phyloP scores from a whole-genome alignment of 2,888 invertebrate species.

The Andrena bicolor region DNA sequence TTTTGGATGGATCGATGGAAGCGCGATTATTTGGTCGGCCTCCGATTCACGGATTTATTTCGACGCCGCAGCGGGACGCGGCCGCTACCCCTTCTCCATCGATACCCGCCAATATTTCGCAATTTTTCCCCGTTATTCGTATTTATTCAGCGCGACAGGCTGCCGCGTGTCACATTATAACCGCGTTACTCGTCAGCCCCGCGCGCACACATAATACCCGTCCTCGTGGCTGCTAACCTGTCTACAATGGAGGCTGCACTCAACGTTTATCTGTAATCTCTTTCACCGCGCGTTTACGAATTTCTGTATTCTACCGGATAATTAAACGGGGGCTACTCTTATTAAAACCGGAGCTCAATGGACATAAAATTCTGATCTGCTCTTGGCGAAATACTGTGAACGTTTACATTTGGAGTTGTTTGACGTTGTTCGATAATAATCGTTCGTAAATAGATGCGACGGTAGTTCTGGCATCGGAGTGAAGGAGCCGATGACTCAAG shows the following conservation, averaged over 20 bases:
- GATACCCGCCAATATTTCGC: conserved; percentile 31
- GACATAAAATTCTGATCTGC: too few relatives aligned
- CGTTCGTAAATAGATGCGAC: too few relatives aligned
- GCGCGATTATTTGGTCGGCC: conserved; percentile 15
- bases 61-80: conserved; percentile 2
- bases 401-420: too few relatives aligned
- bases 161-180: conserved; percentile 16
- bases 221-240: not conserved
- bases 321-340: too few relatives aligned
- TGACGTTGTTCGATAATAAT: too few relatives aligned
- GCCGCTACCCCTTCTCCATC: not conserved
- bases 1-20: conserved; percentile 57
- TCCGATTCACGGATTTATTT: conserved; percentile 46
- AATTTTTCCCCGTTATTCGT: conserved; percentile 48
- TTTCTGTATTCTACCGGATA: not conserved
- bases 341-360: too few relatives aligned
- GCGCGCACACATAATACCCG: not conserved
- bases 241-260: not conserved
- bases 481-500: too few relatives aligned
- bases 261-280: conserved; percentile 2
- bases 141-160: not conserved
- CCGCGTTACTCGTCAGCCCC: conserved; percentile 20
- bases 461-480: too few relatives aligned
- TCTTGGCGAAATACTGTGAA: too few relatives aligned
- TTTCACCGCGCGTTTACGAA: too few relatives aligned